Base-by-base conservation (phyloP, 2,113 vertebrate genomes). In the Argyrosomus japonicus region DNA sequence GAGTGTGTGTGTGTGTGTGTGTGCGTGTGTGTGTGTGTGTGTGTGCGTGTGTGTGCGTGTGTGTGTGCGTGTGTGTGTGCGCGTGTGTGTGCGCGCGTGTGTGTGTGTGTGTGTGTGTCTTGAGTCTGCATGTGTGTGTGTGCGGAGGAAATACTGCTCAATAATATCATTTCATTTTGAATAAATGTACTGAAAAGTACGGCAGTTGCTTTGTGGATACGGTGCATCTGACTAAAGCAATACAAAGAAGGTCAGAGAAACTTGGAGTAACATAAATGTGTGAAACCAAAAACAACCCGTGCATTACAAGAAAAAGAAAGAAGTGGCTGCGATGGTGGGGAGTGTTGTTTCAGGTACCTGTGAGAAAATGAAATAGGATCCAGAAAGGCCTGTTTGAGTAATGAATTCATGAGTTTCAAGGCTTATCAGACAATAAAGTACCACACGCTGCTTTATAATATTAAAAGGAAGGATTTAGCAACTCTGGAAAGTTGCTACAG, bases 151-250 rank as follows among this genome's bases (percentile, higher is more conserved):
- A 61, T 8, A 45, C 6, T 43, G 57, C 36, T 51, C 51, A 47
- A 71, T 57, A 13, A 40, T 74, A 15, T 72, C 1, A 27, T 58
- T 77, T 80, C 10, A 67, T 61, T 40, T 70, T 58, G 19, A 75
- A 75, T 68, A 29, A 32, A 27, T 19, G 32, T 15, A 6, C 23
- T 75, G 5, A 6, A 3, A 70, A 62, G 12, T 56, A 60, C 45
- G 1, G 57, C 25, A 0, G 71, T 70, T 48, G 15, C 27, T 68
- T 12, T 40, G 19, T 32, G 47, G 56, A 56, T 56, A 3, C 36
- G 45, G 14, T 13, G 57, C 56, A 21, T 60, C n/a, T 15, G 27
- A 45, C 6, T 25, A 3, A 19, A 15, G 18, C 3, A 32, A 68
- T 14, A 3, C 15, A 60, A 67, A 77, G 58, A n/a, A 27, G 11